A percentile compares a stretch with the other conserved stretches of the same genome.
Conservation (phyloP, 2,797 vertebrate species). For the Neosilurus mollespiculum region DNA sequence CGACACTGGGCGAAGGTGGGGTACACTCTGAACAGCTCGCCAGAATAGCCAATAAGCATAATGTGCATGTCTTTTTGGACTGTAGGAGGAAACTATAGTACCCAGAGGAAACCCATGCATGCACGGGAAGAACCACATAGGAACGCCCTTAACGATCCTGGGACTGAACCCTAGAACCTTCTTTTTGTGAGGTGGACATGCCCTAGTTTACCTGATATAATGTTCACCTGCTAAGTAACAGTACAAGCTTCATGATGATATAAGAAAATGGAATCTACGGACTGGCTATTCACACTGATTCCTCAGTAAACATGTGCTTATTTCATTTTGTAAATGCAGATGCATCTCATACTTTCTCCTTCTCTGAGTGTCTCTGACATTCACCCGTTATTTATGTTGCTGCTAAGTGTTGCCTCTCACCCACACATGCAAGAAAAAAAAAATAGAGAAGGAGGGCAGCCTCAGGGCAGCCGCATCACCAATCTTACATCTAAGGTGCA, state of each 20-base stretch:
- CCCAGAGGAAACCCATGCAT: too few species aligned
- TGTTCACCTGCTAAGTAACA: neutral
- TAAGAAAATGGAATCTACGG: neutral
- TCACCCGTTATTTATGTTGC: constrained; percentile 26
- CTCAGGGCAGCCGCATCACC: constrained; percentile 34
- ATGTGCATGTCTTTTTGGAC: too few species aligned
- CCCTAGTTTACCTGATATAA: neutral
- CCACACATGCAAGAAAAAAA: constrained; percentile 27
- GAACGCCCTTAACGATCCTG: too few species aligned
- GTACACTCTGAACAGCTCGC: too few species aligned
- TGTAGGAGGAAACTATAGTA: too few species aligned
- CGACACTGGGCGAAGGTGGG: too few species aligned
- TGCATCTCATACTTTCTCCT: neutral
- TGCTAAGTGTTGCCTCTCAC: constrained; percentile 50
- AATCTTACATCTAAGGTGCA: constrained; percentile 30
- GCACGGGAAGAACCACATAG: too few species aligned
- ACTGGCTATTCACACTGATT: neutral
- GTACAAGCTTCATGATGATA: constrained; percentile 2
- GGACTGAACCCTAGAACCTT: too few species aligned
- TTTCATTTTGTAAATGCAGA: neutral
- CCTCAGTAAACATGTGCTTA: neutral
- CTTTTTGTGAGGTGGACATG: too few species aligned
- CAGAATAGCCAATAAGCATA: too few species aligned
- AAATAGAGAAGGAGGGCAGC: constrained; percentile 24
- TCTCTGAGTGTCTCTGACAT: neutral